A percentile compares a stretch with the other conserved stretches of the same genome.
These are phyloP conservation scores for Teinopalpus imperialis DNA, from an alignment of 2,888 invertebrate species.

Conservation along the genomic window DNA sequence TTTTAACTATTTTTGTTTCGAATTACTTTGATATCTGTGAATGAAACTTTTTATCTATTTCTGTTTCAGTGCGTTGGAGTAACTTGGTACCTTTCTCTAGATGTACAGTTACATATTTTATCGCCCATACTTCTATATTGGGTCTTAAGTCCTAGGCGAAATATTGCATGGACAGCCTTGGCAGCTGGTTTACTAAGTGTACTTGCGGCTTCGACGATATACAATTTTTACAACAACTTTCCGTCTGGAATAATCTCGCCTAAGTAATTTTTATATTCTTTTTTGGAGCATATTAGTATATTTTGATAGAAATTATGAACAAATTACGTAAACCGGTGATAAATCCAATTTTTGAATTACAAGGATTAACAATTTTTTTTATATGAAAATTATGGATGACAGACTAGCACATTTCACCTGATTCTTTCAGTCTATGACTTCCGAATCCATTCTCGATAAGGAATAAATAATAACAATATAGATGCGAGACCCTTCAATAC, in stretches of 20 bases:
- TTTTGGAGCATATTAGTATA: background rate
- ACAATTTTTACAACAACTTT: conserved; percentile 57
- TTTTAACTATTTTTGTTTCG: too few species aligned
- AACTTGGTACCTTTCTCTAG: conserved; percentile 63
- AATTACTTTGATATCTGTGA: too few species aligned
- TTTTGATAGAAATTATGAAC: background rate
- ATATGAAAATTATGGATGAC: background rate
- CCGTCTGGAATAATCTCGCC: conserved; percentile 32
- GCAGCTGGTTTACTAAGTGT: conserved; percentile 29
- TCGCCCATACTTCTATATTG: conserved; percentile 58
- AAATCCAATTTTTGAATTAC: too few species aligned
- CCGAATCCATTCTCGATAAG: too few species aligned
- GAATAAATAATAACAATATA: too few species aligned
- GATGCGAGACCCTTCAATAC: too few species aligned
- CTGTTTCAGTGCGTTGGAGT: conserved; percentile 56
- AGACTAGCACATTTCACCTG: too few species aligned
- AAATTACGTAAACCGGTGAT: background rate
- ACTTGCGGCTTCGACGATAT: conserved; percentile 39
- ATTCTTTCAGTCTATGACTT: too few species aligned
- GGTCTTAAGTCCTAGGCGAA: conserved; percentile 43
- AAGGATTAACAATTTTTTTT: background rate
- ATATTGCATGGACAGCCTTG: conserved; percentile 32
- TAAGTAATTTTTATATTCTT: conserved; percentile 3
- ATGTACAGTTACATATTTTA: conserved; percentile 58
- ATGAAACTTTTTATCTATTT: too few species aligned